Conservation (phyloP, 2,888 invertebrate species). For the Xestoiulus laeticollis region DNA sequence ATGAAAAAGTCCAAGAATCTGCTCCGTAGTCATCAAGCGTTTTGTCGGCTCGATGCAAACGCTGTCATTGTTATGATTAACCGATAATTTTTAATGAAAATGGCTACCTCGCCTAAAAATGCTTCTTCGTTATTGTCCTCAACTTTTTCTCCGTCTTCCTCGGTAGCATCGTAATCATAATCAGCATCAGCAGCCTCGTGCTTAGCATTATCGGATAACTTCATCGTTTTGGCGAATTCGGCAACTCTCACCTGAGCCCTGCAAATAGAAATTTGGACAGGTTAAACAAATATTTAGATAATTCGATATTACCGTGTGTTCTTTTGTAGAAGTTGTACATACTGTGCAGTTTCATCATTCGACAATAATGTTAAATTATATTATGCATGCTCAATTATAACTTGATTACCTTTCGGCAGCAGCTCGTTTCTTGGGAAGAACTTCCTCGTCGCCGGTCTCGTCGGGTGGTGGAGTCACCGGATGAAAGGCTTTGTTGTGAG, state of each 20-base stretch:
- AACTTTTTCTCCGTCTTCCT: not conserved
- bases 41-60: too few relatives aligned
- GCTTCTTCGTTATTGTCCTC: not conserved
- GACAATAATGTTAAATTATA: not conserved
- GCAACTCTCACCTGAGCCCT: slow-evolving; percentile 46
- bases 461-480: slow-evolving; percentile 49
- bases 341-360: not conserved
- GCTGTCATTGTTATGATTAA: too few relatives aligned
- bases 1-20: too few relatives aligned
- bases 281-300: too few relatives aligned
- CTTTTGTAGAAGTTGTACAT: not conserved
- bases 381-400: too few relatives aligned
- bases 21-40: too few relatives aligned
- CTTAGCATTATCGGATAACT: not conserved
- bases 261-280: not conserved
- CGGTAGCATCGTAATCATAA: slow-evolving; percentile 8
- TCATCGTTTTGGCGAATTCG: not conserved
- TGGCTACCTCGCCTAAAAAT: not conserved
- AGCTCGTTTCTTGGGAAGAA: not conserved
- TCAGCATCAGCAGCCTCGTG: slow-evolving; percentile 24
- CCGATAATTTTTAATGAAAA: too few relatives aligned
- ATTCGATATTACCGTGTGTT: not conserved
- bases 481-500: slow-evolving; percentile 53
- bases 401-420: slow-evolving; percentile 48
- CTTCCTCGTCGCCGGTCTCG: not conserved